A percentile compares a stretch with the other conserved stretches of the same genome.
Conservation (phyloP, 2,888 invertebrate species). For the Eutolmus rufibarbis region DNA sequence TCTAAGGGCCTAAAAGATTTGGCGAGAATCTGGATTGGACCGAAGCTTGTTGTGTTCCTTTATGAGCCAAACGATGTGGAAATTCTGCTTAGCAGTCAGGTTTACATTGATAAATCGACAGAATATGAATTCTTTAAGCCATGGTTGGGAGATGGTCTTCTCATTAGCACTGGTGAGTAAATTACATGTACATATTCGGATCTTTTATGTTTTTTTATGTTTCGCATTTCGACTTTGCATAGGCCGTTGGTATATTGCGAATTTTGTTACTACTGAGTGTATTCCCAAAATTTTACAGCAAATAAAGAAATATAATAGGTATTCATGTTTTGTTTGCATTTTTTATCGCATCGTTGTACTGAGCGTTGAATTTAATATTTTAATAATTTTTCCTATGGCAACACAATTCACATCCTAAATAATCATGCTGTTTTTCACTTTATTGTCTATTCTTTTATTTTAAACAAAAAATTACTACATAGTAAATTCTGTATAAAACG, state of each 20-base stretch:
- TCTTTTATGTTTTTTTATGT: neutral
- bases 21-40: slow-evolving; percentile 78
- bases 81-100: slow-evolving; percentile 78
- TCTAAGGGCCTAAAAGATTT: slow-evolving; percentile 66
- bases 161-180: slow-evolving; percentile 76
- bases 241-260: neutral
- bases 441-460: no score
- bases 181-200: neutral
- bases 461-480: no score
- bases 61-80: slow-evolving; percentile 81
- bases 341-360: no score
- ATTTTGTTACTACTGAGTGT: neutral
- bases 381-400: no score
- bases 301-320: neutral
- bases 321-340: no score
- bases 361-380: no score
- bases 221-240: neutral
- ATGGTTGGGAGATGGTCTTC: slow-evolving; percentile 83
- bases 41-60: slow-evolving; percentile 76
- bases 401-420: no score
- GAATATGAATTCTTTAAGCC: slow-evolving; percentile 84
- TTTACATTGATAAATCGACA: slow-evolving; percentile 80
- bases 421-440: no score
- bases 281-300: neutral
- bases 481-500: no score